Conservation (phyloP, 2,888 invertebrate genomes). For the Patella depressa region DNA sequence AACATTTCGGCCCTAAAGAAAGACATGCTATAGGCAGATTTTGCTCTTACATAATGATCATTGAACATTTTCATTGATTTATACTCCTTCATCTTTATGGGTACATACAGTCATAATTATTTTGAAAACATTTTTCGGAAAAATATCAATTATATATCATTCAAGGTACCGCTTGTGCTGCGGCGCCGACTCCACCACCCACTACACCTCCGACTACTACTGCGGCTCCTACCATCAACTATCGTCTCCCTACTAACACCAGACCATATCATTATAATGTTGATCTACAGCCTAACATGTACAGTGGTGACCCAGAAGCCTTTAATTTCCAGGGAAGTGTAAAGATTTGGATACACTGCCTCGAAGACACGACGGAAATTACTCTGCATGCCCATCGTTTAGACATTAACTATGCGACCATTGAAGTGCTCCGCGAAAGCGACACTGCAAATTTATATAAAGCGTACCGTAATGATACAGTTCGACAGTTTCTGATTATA, state of each 20-base stretch:
- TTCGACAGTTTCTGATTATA: slow-evolving; percentile 72
- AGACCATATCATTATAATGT: slow-evolving; percentile 48
- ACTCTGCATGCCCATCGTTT: slow-evolving; percentile 77
- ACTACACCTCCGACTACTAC: slow-evolving; percentile 12
- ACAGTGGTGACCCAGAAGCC: slow-evolving; percentile 36
- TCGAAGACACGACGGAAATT: slow-evolving; percentile 75
- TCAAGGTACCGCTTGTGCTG: not conserved
- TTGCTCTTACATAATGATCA: too few relatives aligned
- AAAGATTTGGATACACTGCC: slow-evolving; percentile 39
- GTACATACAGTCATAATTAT: too few relatives aligned
- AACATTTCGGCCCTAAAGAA: too few relatives aligned
- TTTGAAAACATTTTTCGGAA: too few relatives aligned
- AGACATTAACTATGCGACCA: slow-evolving; percentile 6
- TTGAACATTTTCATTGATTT: too few relatives aligned
- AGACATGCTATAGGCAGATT: too few relatives aligned
- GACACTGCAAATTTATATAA: not conserved
- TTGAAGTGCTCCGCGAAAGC: not conserved
- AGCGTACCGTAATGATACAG: slow-evolving; percentile 32
- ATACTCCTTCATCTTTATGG: too few relatives aligned
- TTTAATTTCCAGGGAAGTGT: slow-evolving; percentile 50
- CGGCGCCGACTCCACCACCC: not conserved
- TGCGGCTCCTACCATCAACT: slow-evolving; percentile 17
- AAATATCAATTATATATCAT: too few relatives aligned
- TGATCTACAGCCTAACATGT: slow-evolving; percentile 55
- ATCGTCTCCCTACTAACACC: slow-evolving; percentile 44